Percentiles rank a stretch among this genome's conserved stretches.
phyloP scores from a whole-genome alignment of 2,113 vertebrate genomes.

The Aphyosemion australe region DNA sequence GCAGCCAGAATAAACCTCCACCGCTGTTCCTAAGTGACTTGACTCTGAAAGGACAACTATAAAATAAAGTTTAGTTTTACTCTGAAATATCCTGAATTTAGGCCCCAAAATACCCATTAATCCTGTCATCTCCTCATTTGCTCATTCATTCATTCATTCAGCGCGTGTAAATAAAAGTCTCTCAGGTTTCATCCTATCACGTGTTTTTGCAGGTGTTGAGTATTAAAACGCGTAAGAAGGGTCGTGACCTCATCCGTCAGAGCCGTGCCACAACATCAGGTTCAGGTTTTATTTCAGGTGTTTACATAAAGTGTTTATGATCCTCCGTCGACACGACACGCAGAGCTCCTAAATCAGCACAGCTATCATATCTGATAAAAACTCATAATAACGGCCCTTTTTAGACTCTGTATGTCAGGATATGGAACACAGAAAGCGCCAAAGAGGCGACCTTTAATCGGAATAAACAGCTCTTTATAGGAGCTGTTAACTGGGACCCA shows the following conservation, averaged over 20 bases:
- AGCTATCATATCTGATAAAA: not conserved
- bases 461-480: not conserved
- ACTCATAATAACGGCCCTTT: not conserved
- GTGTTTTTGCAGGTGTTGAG: conserved; percentile 59
- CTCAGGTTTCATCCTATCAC: conserved; percentile 34
- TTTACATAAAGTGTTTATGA: not conserved
- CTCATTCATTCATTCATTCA: conserved; percentile 15
- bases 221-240: conserved; percentile 40
- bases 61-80: no score
- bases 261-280: not conserved
- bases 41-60: not conserved
- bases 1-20: no score
- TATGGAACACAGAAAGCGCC: not conserved
- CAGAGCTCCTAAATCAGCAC: not conserved
- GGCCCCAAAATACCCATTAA: not conserved
- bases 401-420: not conserved
- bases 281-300: conserved; percentile 29
- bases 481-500: not conserved
- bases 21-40: no score
- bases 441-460: not conserved
- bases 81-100: not conserved
- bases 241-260: conserved; percentile 46
- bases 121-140: conserved; percentile 8
- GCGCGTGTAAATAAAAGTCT: not conserved
- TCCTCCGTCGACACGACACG: not conserved